Percentiles rank a stretch among this genome's conserved stretches.
Conservation (phyloP, 2,113 vertebrate species). For the Chrysochloris asiatica region DNA sequence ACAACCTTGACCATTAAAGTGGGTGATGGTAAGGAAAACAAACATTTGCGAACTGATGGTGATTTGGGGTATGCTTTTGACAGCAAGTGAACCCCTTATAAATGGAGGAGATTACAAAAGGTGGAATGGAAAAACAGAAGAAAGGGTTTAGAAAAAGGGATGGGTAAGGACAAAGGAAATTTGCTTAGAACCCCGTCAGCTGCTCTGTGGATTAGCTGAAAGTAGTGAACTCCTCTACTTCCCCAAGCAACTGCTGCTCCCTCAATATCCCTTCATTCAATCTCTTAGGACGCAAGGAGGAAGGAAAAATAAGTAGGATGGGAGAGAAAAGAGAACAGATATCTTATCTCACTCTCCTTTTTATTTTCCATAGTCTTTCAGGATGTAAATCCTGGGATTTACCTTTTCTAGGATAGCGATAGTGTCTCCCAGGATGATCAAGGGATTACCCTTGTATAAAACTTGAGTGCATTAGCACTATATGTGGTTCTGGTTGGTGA, state of each 20-base stretch:
- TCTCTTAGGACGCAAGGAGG: background rate
- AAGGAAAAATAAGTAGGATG: background rate
- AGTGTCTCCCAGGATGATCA: constrained; percentile 25
- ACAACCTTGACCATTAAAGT: too few species aligned
- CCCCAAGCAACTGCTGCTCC: background rate
- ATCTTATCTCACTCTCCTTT: background rate
- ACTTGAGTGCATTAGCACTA: constrained; percentile 41
- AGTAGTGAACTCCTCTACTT: background rate
- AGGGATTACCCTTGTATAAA: constrained; percentile 60
- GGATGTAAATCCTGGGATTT: constrained; percentile 35
- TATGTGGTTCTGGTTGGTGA: constrained; percentile 66
- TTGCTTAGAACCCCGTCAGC: background rate
- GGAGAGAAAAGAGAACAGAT: background rate
- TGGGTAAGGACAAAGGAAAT: background rate
- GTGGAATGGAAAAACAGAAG: background rate
- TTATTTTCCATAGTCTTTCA: constrained; percentile 37
- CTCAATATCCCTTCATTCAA: background rate
- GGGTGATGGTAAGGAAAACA: background rate
- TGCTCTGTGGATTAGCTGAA: background rate
- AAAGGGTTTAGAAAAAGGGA: background rate
- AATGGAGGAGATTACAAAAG: background rate
- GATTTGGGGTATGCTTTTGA: background rate
- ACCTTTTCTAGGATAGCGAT: constrained; percentile 39
- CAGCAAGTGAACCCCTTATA: background rate
- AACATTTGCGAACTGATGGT: background rate